These are phyloP conservation scores for Pygoscelis antarcticus DNA, from an alignment of 2,113 vertebrate species.

Conservation along the genomic window DNA sequence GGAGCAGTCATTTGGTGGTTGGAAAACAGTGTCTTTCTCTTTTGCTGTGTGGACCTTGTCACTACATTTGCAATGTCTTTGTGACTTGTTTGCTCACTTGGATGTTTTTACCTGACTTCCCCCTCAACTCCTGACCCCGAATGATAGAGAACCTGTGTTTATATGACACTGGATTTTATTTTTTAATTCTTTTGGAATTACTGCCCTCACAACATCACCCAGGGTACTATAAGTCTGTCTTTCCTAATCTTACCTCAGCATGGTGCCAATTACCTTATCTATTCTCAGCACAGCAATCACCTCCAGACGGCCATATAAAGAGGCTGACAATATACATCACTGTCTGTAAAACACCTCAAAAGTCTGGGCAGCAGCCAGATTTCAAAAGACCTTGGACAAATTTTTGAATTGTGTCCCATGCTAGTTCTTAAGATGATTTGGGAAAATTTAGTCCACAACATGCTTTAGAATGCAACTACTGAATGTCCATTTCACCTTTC, in stretches of 20 bases:
- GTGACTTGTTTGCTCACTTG: background rate
- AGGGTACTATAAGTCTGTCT: background rate
- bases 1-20: background rate
- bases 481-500: background rate
- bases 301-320: slow-evolving; percentile 1
- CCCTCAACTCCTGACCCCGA: background rate
- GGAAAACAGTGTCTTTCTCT: background rate
- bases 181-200: background rate
- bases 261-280: slow-evolving; percentile 52
- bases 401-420: background rate
- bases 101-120: background rate
- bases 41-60: background rate
- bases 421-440: background rate
- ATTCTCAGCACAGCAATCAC: slow-evolving; percentile 4
- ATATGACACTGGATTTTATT: background rate
- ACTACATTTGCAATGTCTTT: background rate
- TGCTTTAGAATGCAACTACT: background rate
- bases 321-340: background rate
- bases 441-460: background rate
- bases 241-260: slow-evolving; percentile 41
- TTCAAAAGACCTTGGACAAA: slow-evolving; percentile 12
- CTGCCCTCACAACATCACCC: background rate
- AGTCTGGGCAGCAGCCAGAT: background rate
- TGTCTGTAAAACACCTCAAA: background rate
- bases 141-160: background rate